These are phyloP conservation scores for Sebastiscus albofasciatus DNA, from an alignment of 2,797 vertebrate genomes.

Conservation along the genomic window DNA sequence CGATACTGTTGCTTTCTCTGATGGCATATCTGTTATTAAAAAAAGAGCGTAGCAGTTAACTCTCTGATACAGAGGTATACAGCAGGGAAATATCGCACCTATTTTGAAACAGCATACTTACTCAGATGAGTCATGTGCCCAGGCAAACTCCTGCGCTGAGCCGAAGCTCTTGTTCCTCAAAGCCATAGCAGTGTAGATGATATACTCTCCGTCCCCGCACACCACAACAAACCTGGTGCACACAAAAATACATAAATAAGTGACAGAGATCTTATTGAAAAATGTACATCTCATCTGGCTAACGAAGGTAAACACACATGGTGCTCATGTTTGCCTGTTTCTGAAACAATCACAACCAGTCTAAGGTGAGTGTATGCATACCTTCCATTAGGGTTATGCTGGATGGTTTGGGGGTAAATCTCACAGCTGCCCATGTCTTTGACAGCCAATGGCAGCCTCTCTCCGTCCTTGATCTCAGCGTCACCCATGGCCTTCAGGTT, in stretches of 20 bases:
- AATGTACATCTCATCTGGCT: neutral
- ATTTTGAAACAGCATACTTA: constrained; percentile 78
- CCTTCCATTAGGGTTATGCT: constrained; percentile 98
- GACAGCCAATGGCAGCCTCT: constrained; percentile 93
- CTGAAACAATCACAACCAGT: neutral
- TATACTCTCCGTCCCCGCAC: constrained; percentile 91
- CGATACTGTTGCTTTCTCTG: constrained; percentile 94
- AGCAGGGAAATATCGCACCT: neutral
- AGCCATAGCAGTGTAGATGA: constrained; percentile 96
- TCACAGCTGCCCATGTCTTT: constrained; percentile 99
- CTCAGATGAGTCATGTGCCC: constrained; percentile 99
- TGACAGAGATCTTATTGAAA: neutral
- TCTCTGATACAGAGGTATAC: neutral
- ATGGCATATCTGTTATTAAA: constrained; percentile 89
- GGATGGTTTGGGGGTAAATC: constrained; percentile 98
- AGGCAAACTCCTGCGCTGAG: constrained; percentile 97
- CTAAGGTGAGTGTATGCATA: constrained; percentile 46
- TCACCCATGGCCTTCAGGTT: constrained; percentile 99
- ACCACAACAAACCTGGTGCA: constrained; percentile 94
- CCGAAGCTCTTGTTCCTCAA: constrained; percentile 98
- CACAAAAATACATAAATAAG: constrained; percentile 5
- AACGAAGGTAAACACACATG: neutral
- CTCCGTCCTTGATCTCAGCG: constrained; percentile 96
- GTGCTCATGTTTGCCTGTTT: neutral
- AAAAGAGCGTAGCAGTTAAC: neutral